Evolutionary conservation across 2,888 invertebrate species (phyloP).

Genomic region (Coleophora deauratella): DNA sequence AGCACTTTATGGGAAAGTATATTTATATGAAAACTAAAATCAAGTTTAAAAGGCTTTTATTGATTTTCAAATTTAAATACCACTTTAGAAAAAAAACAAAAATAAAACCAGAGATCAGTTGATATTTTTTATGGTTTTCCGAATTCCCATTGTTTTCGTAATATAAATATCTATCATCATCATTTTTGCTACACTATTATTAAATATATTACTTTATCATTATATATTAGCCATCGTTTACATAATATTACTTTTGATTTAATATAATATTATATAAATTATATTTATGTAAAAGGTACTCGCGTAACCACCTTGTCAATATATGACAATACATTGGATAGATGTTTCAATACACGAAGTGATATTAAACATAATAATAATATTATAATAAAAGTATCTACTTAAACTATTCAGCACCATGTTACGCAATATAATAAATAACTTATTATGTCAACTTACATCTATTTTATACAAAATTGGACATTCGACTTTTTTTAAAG

Average conservation of each 20-base stretch:
- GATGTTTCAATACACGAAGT: slow-evolving; percentile 17
- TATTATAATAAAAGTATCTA: slow-evolving; percentile 28
- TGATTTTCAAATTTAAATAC: too few species aligned
- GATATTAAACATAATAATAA: slow-evolving; percentile 20
- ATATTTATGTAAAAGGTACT: slow-evolving; percentile 58
- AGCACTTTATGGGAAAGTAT: too few species aligned
- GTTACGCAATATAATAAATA: slow-evolving; percentile 29
- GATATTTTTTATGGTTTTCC: slow-evolving; percentile 14
- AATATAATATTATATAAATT: slow-evolving; percentile 19
- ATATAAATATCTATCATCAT: slow-evolving; percentile 25
- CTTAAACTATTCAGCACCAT: slow-evolving; percentile 51
- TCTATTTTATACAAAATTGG: slow-evolving; percentile 64
- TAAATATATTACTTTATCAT: slow-evolving; percentile 9
- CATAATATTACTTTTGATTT: slow-evolving; percentile 26
- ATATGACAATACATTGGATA: slow-evolving; percentile 31
- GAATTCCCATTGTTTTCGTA: slow-evolving; percentile 14
- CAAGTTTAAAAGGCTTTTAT: too few species aligned
- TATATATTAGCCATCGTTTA: slow-evolving; percentile 16
- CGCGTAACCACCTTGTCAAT: slow-evolving; percentile 62
- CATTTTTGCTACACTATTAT: slow-evolving; percentile 19
- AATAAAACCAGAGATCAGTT: slow-evolving; percentile 22
- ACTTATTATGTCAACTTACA: slow-evolving; percentile 24
- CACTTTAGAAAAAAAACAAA: too few species aligned
- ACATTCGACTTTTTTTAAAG: slow-evolving; percentile 45
- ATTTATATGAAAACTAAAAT: too few species aligned